phyloP scores from a whole-genome alignment of 53 echinoderm and acorn worm genomes.

The Stichopus horrens region DNA sequence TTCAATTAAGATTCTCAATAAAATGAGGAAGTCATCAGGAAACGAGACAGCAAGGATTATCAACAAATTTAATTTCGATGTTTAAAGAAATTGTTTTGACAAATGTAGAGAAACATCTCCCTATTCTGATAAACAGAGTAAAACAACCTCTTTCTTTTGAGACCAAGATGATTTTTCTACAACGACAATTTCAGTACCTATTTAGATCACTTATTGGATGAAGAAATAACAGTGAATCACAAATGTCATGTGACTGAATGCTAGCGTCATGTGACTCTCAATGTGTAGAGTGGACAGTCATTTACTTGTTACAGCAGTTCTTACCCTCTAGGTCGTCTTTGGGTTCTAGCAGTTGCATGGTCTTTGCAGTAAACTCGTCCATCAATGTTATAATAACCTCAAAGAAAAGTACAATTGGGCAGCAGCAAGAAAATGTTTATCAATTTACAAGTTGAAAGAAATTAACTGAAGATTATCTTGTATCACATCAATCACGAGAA shows the following conservation, averaged over 20 bases:
- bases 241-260: slow-evolving; percentile 8
- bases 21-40: too few relatives aligned
- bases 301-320: neutral
- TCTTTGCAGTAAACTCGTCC: slow-evolving; percentile 63
- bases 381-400: slow-evolving; percentile 73
- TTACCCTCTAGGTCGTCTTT: slow-evolving; percentile 42
- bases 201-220: too few relatives aligned
- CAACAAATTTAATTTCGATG: too few relatives aligned
- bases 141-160: too few relatives aligned
- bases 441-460: neutral
- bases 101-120: too few relatives aligned
- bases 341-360: slow-evolving; percentile 53
- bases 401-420: slow-evolving; percentile 24
- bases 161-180: neutral
- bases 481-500: neutral
- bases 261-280: slow-evolving; percentile 11
- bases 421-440: neutral
- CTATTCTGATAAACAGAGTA: too few relatives aligned
- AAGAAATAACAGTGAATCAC: too few relatives aligned
- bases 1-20: too few relatives aligned
- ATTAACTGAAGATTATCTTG: neutral
- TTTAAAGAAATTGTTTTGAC: too few relatives aligned
- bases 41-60: too few relatives aligned
- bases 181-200: neutral
- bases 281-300: neutral